Evolutionary conservation across 1,140 invertebrate genomes (phyloP).

Genomic region (Pogonomyrmex californicus): DNA sequence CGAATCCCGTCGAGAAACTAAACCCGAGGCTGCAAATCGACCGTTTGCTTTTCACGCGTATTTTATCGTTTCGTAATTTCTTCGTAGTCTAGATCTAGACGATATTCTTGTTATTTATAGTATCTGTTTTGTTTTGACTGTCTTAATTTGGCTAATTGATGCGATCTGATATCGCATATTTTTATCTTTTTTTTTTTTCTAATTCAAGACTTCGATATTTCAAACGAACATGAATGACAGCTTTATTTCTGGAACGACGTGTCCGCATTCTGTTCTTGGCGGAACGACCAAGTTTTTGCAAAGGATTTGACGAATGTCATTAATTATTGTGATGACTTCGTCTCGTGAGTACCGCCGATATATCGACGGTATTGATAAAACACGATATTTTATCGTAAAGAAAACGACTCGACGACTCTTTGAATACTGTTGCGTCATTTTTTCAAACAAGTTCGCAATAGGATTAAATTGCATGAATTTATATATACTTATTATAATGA

Average conservation of each 20-base stretch:
- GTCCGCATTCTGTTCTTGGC: constrained; percentile 69
- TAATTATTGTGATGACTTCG: constrained; percentile 69
- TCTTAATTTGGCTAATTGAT: constrained; percentile 54
- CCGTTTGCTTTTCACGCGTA: constrained; percentile 25
- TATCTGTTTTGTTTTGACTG: background rate
- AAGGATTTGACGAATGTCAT: constrained; percentile 62
- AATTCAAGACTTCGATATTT: constrained; percentile 36
- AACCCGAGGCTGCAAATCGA: background rate
- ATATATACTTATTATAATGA: background rate
- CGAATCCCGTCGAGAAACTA: background rate
- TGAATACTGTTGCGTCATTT: background rate
- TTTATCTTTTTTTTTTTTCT: constrained; percentile 21
- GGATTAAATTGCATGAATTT: background rate
- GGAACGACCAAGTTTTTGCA: constrained; percentile 74
- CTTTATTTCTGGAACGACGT: constrained; percentile 73
- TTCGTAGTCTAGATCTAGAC: no score
- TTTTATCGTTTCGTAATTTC: constrained; percentile 14
- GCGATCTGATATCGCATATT: background rate
- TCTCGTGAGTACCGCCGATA: constrained; percentile 51
- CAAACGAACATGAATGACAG: constrained; percentile 25
- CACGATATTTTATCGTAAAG: background rate
- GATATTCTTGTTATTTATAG: constrained; percentile 1
- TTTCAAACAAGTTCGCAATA: constrained; percentile 17
- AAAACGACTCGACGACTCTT: background rate
- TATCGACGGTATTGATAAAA: background rate